Base-by-base conservation (phyloP, 2,888 invertebrate genomes). In the Tanytarsus gracilentus region DNA sequence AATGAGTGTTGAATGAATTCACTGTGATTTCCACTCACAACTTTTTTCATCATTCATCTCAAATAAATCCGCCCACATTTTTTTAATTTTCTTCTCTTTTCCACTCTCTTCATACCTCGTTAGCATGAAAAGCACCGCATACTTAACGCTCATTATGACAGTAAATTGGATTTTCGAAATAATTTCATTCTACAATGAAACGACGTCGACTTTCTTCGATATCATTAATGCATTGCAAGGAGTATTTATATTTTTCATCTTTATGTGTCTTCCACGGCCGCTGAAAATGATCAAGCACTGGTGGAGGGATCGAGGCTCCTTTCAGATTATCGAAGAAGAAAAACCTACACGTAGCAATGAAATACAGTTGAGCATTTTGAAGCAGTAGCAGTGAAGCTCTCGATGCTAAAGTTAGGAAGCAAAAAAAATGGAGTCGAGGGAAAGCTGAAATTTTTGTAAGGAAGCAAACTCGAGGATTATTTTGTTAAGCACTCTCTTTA, bases 151-250 rank as follows among this genome's bases (percentile, higher is more conserved):
- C 62, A 78, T 85, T 63, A 83, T 85, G 79, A 82, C 84, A 0
- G 71, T 84, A 7, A 83, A 83, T 53, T 86, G 86, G 86, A 75
- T 80, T 27, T 76, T 85, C 69, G 86, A 86, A 70, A 76, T 85
- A 63, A 77, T 85, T 0, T 84, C 85, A 0, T 85, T 53, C 53
- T 73, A 74, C 70, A 48, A 76, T 0, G 68, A 75, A 1, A 74
- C 75, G 0, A 75, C 77, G 14, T 81, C 84, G 77, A 78, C 81
- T 0, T 75, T 83, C 18, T 82, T 84, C 66, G 85, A 85, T 69
- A 76, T 84, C 64, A 75, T 85, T 64, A 85, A 85, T 68, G 82
- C 83, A 1, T 71, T 84, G 30, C 85, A 86, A 66, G 86, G 86
- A 6, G 77, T 84, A 11, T 77, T 84, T 55, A 80, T 86, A 33